Percentiles rank a stretch among this genome's conserved stretches.
These are phyloP conservation scores for Stratiolaelaps scimitus DNA, from an alignment of 1,140 invertebrate species.

Conservation along the genomic window DNA sequence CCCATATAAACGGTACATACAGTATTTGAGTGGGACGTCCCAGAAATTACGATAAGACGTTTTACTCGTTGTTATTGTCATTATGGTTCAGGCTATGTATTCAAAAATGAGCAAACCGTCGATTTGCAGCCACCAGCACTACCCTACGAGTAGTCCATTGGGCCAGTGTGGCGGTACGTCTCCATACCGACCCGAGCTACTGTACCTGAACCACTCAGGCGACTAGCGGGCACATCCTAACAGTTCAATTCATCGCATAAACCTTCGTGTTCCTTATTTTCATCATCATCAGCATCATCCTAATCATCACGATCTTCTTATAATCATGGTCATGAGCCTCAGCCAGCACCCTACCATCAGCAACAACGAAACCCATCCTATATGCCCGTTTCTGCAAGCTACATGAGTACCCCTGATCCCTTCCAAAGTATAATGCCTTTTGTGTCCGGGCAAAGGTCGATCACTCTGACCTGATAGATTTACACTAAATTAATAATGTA, in stretches of 20 bases:
- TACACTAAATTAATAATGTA: too few relatives aligned
- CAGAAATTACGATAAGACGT: too few relatives aligned
- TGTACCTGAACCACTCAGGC: neutral
- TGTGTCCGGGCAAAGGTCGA: too few relatives aligned
- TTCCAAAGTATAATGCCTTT: constrained; percentile 20
- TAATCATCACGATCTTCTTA: neutral
- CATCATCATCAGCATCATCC: neutral
- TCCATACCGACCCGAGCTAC: neutral
- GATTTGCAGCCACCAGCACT: constrained; percentile 21
- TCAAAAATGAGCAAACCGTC: neutral
- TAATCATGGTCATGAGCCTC: neutral
- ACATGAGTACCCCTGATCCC: neutral
- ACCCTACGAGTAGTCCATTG: constrained; percentile 22
- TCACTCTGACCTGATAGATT: too few relatives aligned
- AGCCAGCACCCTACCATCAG: neutral
- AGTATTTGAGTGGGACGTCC: too few relatives aligned
- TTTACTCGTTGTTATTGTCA: too few relatives aligned
- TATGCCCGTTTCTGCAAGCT: neutral
- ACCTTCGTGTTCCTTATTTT: too few relatives aligned
- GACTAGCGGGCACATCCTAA: too few relatives aligned
- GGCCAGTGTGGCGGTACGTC: constrained; percentile 8
- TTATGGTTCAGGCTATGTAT: too few relatives aligned
- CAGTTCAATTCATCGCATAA: too few relatives aligned
- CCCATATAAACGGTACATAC: constrained; percentile 15
- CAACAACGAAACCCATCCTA: neutral